These are phyloP conservation scores for Morone saxatilis DNA, from an alignment of 2,113 vertebrate genomes.

Conservation along the genomic window DNA sequence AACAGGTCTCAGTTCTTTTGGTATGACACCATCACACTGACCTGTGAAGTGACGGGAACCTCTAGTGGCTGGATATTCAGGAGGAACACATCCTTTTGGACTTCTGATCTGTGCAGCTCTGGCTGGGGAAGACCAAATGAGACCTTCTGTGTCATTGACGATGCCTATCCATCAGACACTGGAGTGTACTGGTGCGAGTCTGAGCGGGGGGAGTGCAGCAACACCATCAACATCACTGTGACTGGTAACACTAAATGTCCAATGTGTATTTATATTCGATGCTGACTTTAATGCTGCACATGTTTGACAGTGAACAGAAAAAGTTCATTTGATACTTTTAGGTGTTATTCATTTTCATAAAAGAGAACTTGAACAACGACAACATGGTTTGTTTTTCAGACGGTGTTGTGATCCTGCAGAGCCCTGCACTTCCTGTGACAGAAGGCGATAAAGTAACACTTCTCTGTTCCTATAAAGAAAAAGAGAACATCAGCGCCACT, in stretches of 20 bases:
- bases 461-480: slow-evolving; percentile 2
- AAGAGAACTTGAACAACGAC: background rate
- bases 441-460: slow-evolving; percentile 29
- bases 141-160: background rate
- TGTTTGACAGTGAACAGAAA: background rate
- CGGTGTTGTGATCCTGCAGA: slow-evolving; percentile 27
- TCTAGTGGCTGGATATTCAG: slow-evolving; percentile 7
- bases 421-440: slow-evolving; percentile 7
- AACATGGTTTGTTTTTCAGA: background rate
- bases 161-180: slow-evolving; percentile 28
- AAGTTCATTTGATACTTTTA: background rate
- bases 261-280: background rate
- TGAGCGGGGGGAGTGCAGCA: slow-evolving; percentile 3
- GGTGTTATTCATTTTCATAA: background rate
- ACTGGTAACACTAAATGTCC: background rate
- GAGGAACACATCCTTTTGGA: slow-evolving; percentile 17
- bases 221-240: slow-evolving; percentile 16
- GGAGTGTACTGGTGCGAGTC: slow-evolving; percentile 59
- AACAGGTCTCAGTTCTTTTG: slow-evolving; percentile 41
- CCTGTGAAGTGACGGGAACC: background rate
- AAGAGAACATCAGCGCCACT: fast-evolving
- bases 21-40: slow-evolving; percentile 23
- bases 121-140: background rate
- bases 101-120: background rate
- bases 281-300: background rate